A percentile compares a stretch with the other conserved stretches of the same genome.
These are phyloP conservation scores for Catocala sponsa DNA, from an alignment of 2,888 invertebrate species.

Conservation along the genomic window DNA sequence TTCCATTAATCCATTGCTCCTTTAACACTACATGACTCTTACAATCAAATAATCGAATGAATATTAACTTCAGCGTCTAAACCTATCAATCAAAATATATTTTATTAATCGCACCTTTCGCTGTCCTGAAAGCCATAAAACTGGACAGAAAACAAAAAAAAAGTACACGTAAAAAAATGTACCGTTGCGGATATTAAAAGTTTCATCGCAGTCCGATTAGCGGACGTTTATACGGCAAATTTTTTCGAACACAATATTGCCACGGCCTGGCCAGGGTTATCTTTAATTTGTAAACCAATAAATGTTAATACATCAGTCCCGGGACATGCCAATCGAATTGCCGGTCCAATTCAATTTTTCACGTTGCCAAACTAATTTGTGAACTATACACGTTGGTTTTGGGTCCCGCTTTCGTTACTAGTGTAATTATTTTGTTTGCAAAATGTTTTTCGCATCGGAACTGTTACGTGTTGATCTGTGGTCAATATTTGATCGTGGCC, in stretches of 20 bases:
- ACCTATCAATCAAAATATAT: conserved; percentile 15
- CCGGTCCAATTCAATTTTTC: conserved; percentile 80
- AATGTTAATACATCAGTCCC: conserved; percentile 84
- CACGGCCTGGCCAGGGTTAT: conserved; percentile 68
- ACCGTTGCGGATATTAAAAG: conserved; percentile 48
- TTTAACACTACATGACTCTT: no score
- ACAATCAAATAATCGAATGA: no score
- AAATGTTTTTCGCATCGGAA: conserved; percentile 81
- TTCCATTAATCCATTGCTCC: no score
- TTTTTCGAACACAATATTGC: conserved; percentile 63
- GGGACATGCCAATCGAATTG: conserved; percentile 61
- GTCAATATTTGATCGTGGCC: conserved; percentile 79
- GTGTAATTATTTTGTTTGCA: conserved; percentile 79
- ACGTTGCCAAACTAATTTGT: conserved; percentile 81
- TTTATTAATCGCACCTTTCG: conserved; percentile 5
- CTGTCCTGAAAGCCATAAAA: conserved; percentile 16
- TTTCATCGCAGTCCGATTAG: conserved; percentile 54
- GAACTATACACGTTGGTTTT: conserved; percentile 75
- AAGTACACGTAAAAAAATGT: conserved; percentile 16
- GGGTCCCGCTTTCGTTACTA: conserved; percentile 66
- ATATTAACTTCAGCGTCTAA: neutral
- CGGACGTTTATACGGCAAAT: conserved; percentile 54
- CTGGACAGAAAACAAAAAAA: conserved; percentile 9
- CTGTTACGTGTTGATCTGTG: conserved; percentile 79
- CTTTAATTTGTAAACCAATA: conserved; percentile 87